A percentile compares a stretch with the other conserved stretches of the same genome.
Evolutionary conservation across 2,113 vertebrate species (phyloP).

Genomic region (Oxyruncus cristatus): DNA sequence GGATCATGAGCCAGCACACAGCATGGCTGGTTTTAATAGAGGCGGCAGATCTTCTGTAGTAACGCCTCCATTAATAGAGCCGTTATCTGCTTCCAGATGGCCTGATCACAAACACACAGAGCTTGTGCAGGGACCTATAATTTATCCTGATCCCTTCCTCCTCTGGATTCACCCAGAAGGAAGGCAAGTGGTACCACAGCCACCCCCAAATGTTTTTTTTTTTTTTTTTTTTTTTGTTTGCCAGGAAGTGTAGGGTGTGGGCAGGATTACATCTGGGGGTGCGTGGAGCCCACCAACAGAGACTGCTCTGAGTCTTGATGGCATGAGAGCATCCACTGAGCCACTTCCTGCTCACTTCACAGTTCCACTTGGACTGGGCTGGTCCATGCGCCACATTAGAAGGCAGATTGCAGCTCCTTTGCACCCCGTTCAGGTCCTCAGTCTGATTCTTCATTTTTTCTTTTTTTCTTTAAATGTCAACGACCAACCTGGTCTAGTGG

Average conservation of each 20-base stretch:
- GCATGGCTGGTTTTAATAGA: constrained; percentile 57
- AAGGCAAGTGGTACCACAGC: constrained; percentile 25
- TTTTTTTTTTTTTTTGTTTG: not conserved
- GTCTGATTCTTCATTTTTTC: not conserved
- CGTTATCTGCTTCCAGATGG: constrained; percentile 54
- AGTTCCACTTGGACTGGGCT: not conserved
- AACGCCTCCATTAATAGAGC: constrained; percentile 29
- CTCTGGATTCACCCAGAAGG: constrained; percentile 19
- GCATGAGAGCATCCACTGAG: not conserved
- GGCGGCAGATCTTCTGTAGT: constrained; percentile 14
- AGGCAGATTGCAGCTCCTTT: not conserved
- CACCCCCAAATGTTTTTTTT: not conserved
- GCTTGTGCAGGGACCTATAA: constrained; percentile 23
- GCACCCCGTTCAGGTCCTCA: not conserved
- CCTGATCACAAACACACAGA: not conserved
- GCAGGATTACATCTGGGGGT: constrained; percentile 8
- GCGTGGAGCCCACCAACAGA: constrained; percentile 43
- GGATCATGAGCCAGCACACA: constrained; percentile 10
- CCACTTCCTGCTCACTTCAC: not conserved
- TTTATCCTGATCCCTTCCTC: constrained; percentile 48
- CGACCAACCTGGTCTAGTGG: not conserved
- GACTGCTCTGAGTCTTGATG: not conserved
- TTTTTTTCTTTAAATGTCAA: not conserved
- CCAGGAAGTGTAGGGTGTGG: not conserved
- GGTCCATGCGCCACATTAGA: not conserved